These are phyloP conservation scores for Periplaneta americana DNA, from an alignment of 1,140 invertebrate species.

Conservation along the genomic window DNA sequence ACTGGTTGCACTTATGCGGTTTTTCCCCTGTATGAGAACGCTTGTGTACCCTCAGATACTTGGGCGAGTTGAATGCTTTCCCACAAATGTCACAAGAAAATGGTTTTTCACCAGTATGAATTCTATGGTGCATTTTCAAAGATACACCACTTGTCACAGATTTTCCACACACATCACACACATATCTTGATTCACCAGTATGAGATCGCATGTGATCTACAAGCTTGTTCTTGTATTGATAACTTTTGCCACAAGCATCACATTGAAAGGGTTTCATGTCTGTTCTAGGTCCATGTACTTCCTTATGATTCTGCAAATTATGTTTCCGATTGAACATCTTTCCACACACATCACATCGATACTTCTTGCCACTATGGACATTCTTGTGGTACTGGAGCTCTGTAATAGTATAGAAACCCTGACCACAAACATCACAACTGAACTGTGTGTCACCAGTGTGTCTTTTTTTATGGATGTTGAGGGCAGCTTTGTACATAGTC, in stretches of 20 bases:
- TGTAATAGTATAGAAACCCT: conserved; percentile 26
- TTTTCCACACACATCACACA: conserved; percentile 16
- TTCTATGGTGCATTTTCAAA: neutral
- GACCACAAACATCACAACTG: conserved; percentile 39
- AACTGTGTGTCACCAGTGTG: conserved; percentile 55
- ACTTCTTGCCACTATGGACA: conserved; percentile 44
- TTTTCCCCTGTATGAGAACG: no score
- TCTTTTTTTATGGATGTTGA: conserved; percentile 45
- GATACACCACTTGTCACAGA: neutral
- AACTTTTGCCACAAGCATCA: conserved; percentile 32
- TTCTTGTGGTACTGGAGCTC: conserved; percentile 11
- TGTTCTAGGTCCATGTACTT: conserved; percentile 19
- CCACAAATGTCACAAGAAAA: no score
- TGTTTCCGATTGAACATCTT: conserved; percentile 63
- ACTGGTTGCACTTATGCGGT: no score
- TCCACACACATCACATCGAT: conserved; percentile 42
- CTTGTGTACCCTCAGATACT: no score
- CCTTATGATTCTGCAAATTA: conserved; percentile 24
- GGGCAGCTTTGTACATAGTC: no score
- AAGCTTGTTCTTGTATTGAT: conserved; percentile 29
- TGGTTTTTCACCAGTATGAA: no score
- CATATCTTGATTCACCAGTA: conserved; percentile 40
- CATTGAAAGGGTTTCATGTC: no score
- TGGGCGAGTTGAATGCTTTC: neutral
- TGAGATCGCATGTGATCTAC: conserved; percentile 54